Base-by-base conservation (phyloP, 2,113 vertebrate genomes). In the Pavo muticus region DNA sequence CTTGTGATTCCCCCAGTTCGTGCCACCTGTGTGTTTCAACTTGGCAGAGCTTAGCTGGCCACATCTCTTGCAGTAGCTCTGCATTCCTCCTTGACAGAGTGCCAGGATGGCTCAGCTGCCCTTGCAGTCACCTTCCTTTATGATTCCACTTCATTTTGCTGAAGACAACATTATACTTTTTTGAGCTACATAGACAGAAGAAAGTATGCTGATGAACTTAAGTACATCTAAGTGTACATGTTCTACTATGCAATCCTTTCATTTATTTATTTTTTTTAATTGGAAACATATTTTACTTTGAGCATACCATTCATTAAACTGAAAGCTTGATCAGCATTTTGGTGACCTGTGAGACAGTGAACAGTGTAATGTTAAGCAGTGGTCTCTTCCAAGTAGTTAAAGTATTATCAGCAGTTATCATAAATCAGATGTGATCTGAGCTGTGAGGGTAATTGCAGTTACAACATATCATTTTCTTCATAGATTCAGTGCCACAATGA, bases 141-240 rank as follows among this genome's bases (percentile, higher is more conserved):
- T 59, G 57, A 37, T 70, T 71, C 68, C 30, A 14, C 44, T n/a
- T 39, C 1, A 24, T 48, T 81, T 87, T 77, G 8, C 68, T 61
- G 69, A 52, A 23, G 39, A 30, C 47, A 84, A 57, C 44, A 10
- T 40, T n/a, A 56, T 44, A 42, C 50, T 64, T 64, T 86, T 75
- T 54, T 60, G 47, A 83, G 57, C 13, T 37, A 9, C 1, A 7
- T 16, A 14, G 7, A 15, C 6, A 14, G 7, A 16, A 29, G 82
- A 69, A 60, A 77, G 7, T 50, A 14, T 37, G 19, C 9, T 0
- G 1, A 77, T n/a, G 35, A 81, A 82, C 7, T 50, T 19, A 42
- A 0, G 1, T 1, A 4, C 67, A 84, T 6, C 47, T 16, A 39
- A 0, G 0, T 1, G 7, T 71, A 20, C 4, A 56, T 4, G 1